phyloP scores from a whole-genome alignment of 1,140 invertebrate genomes.

The Tetraneura akinire region DNA sequence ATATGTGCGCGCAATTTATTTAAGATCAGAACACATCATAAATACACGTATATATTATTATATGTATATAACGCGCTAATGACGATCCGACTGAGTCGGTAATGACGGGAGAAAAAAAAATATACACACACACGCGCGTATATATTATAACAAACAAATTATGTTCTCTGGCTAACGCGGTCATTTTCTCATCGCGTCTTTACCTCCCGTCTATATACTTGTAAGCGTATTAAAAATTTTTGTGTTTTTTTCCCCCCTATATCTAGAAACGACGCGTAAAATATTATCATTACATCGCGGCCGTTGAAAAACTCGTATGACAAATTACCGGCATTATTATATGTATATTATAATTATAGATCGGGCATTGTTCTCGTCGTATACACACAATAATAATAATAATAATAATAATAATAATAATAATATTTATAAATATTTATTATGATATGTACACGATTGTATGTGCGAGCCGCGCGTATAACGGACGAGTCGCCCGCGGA shows the following conservation, averaged over 20 bases:
- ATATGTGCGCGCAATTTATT: conserved; percentile 44
- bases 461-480: too few species aligned
- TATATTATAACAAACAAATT: conserved; percentile 41
- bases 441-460: too few species aligned
- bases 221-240: neutral
- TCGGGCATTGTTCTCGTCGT: too few species aligned
- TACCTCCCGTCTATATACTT: neutral
- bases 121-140: neutral
- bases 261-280: conserved; percentile 32
- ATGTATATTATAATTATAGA: too few species aligned
- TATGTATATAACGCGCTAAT: conserved; percentile 44
- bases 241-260: conserved; percentile 1
- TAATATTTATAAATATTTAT: neutral
- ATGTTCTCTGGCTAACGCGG: conserved; percentile 7
- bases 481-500: neutral
- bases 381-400: too few species aligned
- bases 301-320: neutral
- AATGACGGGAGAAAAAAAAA: conserved; percentile 23
- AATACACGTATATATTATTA: too few species aligned
- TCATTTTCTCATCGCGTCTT: neutral
- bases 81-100: neutral
- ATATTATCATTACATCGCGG: conserved; percentile 30
- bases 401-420: conserved; percentile 6
- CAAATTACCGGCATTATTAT: conserved; percentile 17
- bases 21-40: conserved; percentile 40